Percentiles rank a stretch among this genome's conserved stretches.
Evolutionary conservation across 2,888 invertebrate genomes (phyloP).

Genomic region (Vandiemenella viatica): DNA sequence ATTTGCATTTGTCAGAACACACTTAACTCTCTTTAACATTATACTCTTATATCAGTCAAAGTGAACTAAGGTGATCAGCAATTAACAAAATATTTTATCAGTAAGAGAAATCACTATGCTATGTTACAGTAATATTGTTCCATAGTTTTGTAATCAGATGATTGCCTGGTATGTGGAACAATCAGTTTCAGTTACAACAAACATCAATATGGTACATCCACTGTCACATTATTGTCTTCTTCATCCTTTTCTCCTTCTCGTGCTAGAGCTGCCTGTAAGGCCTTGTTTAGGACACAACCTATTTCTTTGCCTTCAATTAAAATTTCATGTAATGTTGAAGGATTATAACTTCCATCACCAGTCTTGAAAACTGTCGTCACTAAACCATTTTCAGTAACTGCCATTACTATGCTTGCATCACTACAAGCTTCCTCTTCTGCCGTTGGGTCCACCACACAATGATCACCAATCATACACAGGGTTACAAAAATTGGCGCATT

Average conservation of each 20-base stretch:
- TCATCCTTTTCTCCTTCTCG: conserved; percentile 31
- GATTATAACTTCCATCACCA: conserved; percentile 63
- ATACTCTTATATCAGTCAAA: no score
- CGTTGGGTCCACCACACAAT: conserved; percentile 79
- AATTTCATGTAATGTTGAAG: conserved; percentile 50
- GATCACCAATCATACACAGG: conserved; percentile 54
- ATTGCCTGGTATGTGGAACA: no score
- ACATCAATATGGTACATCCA: no score
- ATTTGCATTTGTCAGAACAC: no score
- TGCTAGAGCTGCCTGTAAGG: conserved; percentile 43
- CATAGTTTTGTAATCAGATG: no score
- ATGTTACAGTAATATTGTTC: no score
- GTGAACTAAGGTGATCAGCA: no score
- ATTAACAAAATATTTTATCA: no score
- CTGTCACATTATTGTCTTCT: conserved; percentile 34
- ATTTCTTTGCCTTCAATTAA: conserved; percentile 52
- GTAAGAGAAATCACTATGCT: no score
- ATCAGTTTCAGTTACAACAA: no score
- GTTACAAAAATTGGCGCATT: conserved; percentile 60
- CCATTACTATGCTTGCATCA: conserved; percentile 65
- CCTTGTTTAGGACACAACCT: conserved; percentile 51
- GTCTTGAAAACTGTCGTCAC: conserved; percentile 43
- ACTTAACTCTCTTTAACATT: no score
- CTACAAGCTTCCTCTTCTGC: conserved; percentile 85
- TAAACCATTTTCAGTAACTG: conserved; percentile 39